A percentile compares a stretch with the other conserved stretches of the same genome.
Evolutionary conservation across 2,113 vertebrate genomes (phyloP).

Genomic region (Catagonus wagneri): DNA sequence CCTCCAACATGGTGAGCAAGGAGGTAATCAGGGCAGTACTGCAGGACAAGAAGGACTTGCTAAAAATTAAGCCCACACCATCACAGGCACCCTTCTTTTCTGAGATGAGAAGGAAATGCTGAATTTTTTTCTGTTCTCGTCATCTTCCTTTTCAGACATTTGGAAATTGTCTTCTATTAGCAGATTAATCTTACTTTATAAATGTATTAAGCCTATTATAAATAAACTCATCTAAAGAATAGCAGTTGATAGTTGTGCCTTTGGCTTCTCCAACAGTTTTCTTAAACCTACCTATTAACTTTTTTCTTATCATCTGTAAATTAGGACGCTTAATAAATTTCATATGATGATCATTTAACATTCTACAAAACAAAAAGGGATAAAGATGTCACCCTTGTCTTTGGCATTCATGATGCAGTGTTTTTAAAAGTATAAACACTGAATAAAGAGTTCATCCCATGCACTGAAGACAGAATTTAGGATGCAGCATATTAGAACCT

Average conservation of each 20-base stretch:
- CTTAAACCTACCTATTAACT: background rate
- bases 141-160: background rate
- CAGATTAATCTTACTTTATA: background rate
- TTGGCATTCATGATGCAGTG: background rate
- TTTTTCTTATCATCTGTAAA: background rate
- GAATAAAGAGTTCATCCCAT: background rate
- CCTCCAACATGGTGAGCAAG: constrained; percentile 48
- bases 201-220: background rate
- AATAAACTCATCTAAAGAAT: background rate
- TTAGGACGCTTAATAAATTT: constrained; percentile 11
- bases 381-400: background rate
- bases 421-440: background rate
- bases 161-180: constrained; percentile 30
- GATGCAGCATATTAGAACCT: background rate
- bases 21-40: background rate
- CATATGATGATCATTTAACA: background rate
- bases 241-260: background rate
- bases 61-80: background rate
- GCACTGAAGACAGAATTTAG: background rate
- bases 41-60: constrained; percentile 35
- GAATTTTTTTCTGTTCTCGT: background rate
- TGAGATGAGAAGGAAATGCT: constrained; percentile 43
- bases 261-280: constrained; percentile 20
- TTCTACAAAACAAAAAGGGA: background rate
- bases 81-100: background rate